A percentile compares a stretch with the other conserved stretches of the same genome.
Conservation (phyloP, 2,888 invertebrate genomes). For the Teleogryllus oceanicus region DNA sequence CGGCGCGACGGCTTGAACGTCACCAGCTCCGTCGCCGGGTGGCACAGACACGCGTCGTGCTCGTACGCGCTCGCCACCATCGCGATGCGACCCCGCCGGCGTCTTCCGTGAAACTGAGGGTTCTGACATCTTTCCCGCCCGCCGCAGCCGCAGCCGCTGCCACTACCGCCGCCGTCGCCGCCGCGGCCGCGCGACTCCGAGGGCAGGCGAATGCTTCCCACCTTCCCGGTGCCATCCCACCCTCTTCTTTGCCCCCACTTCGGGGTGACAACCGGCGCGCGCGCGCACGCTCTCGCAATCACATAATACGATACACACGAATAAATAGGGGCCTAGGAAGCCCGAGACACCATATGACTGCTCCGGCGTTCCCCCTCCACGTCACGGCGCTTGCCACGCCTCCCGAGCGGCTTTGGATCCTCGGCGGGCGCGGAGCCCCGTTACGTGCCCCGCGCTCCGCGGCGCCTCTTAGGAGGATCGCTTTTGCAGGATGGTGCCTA, state of each 20-base stretch:
- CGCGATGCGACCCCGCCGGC: conserved; percentile 25
- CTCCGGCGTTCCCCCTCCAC: background rate
- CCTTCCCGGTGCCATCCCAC: background rate
- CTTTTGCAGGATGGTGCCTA: too few species aligned
- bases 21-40: conserved; percentile 30
- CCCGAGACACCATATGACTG: conserved; percentile 18
- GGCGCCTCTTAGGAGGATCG: too few species aligned
- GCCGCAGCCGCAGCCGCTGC: background rate
- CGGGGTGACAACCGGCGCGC: background rate
- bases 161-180: too few species aligned
- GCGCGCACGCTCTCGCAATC: conserved; percentile 1
- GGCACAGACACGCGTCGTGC: conserved; percentile 28
- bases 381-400: background rate
- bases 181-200: background rate
- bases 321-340: conserved; percentile 1
- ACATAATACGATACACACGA: background rate
- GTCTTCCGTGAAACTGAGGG: conserved; percentile 21
- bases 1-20: conserved; percentile 31
- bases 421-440: conserved; percentile 1
- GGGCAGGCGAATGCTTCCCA: background rate
- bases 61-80: conserved; percentile 28
- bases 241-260: background rate
- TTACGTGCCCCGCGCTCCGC: background rate
- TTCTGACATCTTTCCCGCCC: conserved; percentile 1
- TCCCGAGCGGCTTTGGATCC: background rate